Evolutionary conservation across 2,888 invertebrate genomes (phyloP).

Genomic region (Eucera pruinosa): DNA sequence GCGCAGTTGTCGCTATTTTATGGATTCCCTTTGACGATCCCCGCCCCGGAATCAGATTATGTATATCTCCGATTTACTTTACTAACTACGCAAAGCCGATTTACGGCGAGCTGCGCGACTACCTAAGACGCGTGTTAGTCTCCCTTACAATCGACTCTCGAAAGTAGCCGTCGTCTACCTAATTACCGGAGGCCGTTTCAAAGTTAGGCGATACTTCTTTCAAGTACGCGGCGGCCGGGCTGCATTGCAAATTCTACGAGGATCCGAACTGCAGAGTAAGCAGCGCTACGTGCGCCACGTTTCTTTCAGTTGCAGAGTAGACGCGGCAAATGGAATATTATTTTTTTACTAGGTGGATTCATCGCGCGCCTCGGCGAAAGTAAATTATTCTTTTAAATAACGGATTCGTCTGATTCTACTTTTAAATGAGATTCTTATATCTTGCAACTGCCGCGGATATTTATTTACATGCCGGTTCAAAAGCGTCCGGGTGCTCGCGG

Average conservation of each 20-base stretch:
- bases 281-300: not conserved
- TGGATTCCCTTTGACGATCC: conserved; percentile 63
- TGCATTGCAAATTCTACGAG: conserved; percentile 36
- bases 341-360: not conserved
- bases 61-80: conserved; percentile 60
- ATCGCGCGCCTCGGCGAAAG: not conserved
- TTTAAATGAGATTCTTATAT: not conserved
- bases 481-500: no score
- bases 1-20: conserved; percentile 58
- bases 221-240: not conserved
- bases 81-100: conserved; percentile 58
- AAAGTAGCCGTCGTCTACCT: conserved; percentile 21
- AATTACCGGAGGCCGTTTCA: conserved; percentile 40
- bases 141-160: conserved; percentile 40
- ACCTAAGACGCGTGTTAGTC: conserved; percentile 21
- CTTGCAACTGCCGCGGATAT: not conserved
- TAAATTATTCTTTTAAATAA: conserved; percentile 10
- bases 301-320: not conserved
- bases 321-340: conserved; percentile 1
- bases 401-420: not conserved
- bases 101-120: conserved; percentile 50
- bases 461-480: not conserved
- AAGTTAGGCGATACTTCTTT: conserved; percentile 29
- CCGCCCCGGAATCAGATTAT: conserved; percentile 57
- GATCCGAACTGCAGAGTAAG: no score